A percentile compares a stretch with the other conserved stretches of the same genome.
These are phyloP conservation scores for Palythoa heliodiscus DNA, from an alignment of 92 coral and sea anemone species.

Conservation along the genomic window DNA sequence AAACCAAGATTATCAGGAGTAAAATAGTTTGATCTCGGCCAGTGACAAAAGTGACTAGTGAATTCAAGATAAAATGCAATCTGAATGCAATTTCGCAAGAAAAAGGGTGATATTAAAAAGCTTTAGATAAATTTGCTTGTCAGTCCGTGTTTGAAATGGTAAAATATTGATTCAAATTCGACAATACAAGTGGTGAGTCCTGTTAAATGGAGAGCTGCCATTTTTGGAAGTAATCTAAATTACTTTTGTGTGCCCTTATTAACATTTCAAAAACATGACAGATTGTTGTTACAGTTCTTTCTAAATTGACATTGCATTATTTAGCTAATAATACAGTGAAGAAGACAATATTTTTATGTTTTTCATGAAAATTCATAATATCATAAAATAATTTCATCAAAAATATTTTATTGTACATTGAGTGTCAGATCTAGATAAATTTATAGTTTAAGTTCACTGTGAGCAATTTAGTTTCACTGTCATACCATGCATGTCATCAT, in stretches of 20 bases:
- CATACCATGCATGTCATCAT: too few species aligned
- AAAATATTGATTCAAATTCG: background rate
- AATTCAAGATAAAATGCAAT: conserved; percentile 1
- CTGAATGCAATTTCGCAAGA: background rate
- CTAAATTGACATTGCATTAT: background rate
- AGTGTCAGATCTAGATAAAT: too few species aligned
- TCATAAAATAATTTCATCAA: too few species aligned
- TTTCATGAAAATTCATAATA: too few species aligned
- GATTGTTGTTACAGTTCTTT: background rate
- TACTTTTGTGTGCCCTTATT: background rate
- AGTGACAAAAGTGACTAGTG: conserved; percentile 8
- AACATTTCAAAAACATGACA: background rate
- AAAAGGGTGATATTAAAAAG: background rate
- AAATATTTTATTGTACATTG: too few species aligned
- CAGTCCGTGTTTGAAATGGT: background rate
- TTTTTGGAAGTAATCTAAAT: background rate
- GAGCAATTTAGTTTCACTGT: too few species aligned
- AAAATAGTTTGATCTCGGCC: conserved; percentile 19
- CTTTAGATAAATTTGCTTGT: background rate
- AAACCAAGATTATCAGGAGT: background rate
- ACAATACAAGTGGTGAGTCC: background rate
- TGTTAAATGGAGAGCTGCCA: background rate
- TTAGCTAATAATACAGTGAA: background rate
- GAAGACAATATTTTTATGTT: background rate
- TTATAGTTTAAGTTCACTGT: too few species aligned